Evolutionary conservation across 2,888 invertebrate genomes (phyloP).

Genomic region (Mellilla xanthometata): DNA sequence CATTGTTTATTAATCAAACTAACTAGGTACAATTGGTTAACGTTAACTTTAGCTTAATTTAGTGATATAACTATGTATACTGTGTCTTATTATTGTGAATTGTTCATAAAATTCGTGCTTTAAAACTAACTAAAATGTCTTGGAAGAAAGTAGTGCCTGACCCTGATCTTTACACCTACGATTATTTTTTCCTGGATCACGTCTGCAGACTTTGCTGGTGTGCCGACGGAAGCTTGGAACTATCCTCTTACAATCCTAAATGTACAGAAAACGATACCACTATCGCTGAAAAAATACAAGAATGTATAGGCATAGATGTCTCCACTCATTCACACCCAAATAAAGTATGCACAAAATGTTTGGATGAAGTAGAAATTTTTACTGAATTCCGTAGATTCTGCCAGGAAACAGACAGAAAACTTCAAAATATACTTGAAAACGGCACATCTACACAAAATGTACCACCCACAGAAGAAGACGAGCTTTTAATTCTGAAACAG

Average conservation of each 20-base stretch:
- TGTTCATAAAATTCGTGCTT: too few species aligned
- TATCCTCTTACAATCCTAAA: conserved; percentile 32
- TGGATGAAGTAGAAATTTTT: conserved; percentile 50
- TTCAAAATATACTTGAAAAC: conserved; percentile 44
- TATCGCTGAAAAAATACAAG: conserved; percentile 49
- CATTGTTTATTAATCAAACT: too few species aligned
- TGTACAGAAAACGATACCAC: conserved; percentile 25
- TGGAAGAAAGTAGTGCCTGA: conserved; percentile 34
- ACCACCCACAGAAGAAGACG: neutral
- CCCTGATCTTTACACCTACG: conserved; percentile 46
- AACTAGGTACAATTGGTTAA: too few species aligned
- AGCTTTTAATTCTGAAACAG: conserved; percentile 4
- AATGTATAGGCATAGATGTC: conserved; percentile 56
- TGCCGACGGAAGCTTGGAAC: conserved; percentile 44
- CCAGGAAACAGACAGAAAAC: conserved; percentile 45
- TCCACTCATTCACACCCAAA: conserved; percentile 40
- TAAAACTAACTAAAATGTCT: too few species aligned
- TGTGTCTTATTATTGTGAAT: too few species aligned
- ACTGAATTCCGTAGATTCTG: conserved; percentile 61
- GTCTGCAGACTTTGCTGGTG: conserved; percentile 68
- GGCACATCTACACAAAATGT: conserved; percentile 3
- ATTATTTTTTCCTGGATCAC: conserved; percentile 58
- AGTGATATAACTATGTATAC: too few species aligned
- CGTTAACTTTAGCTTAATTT: too few species aligned
- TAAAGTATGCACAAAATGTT: conserved; percentile 56